A percentile compares a stretch with the other conserved stretches of the same genome.
Evolutionary conservation across 2,797 vertebrate species (phyloP).

Genomic region (Jordanella pulchra): DNA sequence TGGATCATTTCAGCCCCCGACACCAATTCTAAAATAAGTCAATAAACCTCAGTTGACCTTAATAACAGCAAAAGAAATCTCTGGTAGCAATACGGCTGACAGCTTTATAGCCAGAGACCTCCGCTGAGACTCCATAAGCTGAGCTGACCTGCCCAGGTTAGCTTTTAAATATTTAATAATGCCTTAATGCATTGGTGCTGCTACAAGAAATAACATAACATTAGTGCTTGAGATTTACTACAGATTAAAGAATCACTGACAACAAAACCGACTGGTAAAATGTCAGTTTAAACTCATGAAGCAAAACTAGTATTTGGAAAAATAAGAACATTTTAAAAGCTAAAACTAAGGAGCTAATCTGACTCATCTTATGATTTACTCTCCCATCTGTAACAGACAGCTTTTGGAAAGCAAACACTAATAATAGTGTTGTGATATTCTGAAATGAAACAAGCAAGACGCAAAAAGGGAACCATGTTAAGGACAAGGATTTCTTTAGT

Average conservation of each 20-base stretch:
- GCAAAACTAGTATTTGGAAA: background rate
- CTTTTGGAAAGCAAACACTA: background rate
- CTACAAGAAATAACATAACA: background rate
- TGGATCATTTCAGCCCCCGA: conserved; percentile 5
- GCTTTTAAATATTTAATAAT: conserved; percentile 7
- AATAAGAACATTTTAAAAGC: background rate
- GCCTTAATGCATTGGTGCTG: conserved; percentile 1
- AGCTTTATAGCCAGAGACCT: background rate
- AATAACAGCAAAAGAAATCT: conserved; percentile 11
- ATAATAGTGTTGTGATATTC: background rate
- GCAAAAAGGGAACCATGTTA: background rate
- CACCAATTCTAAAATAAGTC: conserved; percentile 8
- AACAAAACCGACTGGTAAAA: background rate
- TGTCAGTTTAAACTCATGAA: background rate
- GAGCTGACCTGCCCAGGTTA: background rate
- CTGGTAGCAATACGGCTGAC: conserved; percentile 5
- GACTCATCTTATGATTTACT: background rate
- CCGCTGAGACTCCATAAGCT: conserved; percentile 2
- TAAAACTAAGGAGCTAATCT: background rate
- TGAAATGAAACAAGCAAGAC: background rate
- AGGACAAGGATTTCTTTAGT: background rate
- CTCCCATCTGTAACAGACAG: background rate
- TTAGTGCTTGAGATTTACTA: background rate
- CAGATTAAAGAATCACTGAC: background rate
- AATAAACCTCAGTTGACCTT: conserved; percentile 9